Evolutionary conservation across 1,140 invertebrate species (phyloP), one percentile per base, ranked within the genome.

Genomic region (Magallana gigas): DNA sequence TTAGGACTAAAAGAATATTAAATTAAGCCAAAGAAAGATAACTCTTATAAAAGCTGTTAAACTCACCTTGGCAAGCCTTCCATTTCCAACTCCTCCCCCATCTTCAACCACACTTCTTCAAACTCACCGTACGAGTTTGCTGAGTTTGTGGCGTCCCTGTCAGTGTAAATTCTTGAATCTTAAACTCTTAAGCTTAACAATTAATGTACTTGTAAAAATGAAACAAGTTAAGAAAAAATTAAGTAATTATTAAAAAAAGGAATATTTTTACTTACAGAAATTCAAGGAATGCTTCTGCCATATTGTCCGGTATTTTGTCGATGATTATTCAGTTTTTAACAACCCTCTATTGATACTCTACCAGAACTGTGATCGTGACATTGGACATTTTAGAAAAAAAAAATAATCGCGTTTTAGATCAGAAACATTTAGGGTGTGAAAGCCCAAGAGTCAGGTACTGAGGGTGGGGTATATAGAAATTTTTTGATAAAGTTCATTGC

Each of bases 261-360:
- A 80, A 80, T 36, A 56, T 80, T 36, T 36, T 80, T 80, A 80
- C 71, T 80, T 80, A 80, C 71, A 80, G 71, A 80, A 80, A 80
- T 29, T 80, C 71, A 80, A 80, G 71, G 48, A 18, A 18, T 80
- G 23, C 71, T 80, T 80, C 71, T 80, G 71, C 71, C 71, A 80
- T 80, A 14, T 29, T 80, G 71, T 62, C 60, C 60, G 60, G 12
- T 29, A 80, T 80, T 80, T 56, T 29, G 71, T 80, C 71, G 29
- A 80, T 80, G 71, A 23, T 80, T 29, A 80, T 80, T 29, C 36
- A 29, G 23, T 36, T 80, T 80, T 56, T 12, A 29, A 80, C 14
- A 29, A 56, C 71, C 36, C n/a, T n/a, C n/a, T n/a, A n/a, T n/a
- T n/a, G n/a, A n/a, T n/a, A n/a, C n/a, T n/a, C n/a, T n/a, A n/a